phyloP scores from a whole-genome alignment of 2,797 vertebrate genomes.

The Mergus octosetaceus region DNA sequence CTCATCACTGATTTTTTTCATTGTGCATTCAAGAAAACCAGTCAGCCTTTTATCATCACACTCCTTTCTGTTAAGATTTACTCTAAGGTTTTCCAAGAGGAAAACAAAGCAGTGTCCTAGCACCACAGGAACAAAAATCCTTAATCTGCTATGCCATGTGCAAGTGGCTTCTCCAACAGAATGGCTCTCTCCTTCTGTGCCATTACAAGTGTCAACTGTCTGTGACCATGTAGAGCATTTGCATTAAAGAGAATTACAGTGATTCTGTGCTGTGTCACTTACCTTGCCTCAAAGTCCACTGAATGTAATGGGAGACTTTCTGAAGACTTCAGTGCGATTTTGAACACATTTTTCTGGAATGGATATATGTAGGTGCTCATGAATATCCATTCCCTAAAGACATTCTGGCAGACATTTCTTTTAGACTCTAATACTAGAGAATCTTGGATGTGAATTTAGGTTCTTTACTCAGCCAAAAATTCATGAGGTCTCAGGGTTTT shows the following conservation, averaged over 20 bases:
- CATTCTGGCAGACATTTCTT: not conserved
- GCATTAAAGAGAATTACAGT: not conserved
- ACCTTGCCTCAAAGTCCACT: not conserved
- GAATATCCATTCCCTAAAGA: not conserved
- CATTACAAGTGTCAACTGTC: not conserved
- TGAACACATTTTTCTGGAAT: not conserved
- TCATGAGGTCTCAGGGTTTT: slow-evolving; percentile 13
- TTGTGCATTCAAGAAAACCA: not conserved
- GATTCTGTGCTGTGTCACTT: not conserved
- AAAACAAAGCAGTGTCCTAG: not conserved
- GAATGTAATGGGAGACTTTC: not conserved
- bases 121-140: not conserved
- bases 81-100: not conserved
- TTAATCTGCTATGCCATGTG: not conserved
- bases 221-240: not conserved
- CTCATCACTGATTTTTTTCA: not conserved
- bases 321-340: not conserved
- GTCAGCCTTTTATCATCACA: not conserved
- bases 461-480: slow-evolving; percentile 27
- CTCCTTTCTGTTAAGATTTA: not conserved
- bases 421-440: not conserved
- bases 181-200: not conserved
- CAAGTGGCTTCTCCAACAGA: not conserved
- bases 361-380: not conserved
- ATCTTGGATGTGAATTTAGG: slow-evolving; percentile 22